These are phyloP conservation scores for Syrphus vitripennis DNA, from an alignment of 2,888 invertebrate species.

Conservation along the genomic window DNA sequence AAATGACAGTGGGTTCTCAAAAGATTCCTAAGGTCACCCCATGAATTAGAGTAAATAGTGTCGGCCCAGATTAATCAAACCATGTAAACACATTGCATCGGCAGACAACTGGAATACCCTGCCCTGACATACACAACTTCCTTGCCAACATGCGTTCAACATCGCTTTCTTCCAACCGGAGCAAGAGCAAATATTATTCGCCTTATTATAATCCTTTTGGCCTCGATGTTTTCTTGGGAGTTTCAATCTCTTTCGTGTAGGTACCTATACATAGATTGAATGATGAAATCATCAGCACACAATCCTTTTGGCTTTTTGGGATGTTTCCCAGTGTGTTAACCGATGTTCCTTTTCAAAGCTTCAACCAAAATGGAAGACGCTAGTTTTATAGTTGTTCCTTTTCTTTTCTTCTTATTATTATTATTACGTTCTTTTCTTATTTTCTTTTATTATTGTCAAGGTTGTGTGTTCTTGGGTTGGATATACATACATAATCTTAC, in stretches of 20 bases:
- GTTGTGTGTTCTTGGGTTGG: conserved; percentile 19
- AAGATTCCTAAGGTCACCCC: conserved; percentile 34
- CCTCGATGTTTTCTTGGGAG: conserved; percentile 43
- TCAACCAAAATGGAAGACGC: conserved; percentile 4
- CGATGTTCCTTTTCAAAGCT: conserved; percentile 32
- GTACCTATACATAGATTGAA: not conserved
- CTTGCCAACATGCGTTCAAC: conserved; percentile 66
- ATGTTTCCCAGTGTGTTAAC: conserved; percentile 52
- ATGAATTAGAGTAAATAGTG: conserved; percentile 34
- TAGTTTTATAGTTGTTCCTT: conserved; percentile 38
- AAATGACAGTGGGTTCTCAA: conserved; percentile 36
- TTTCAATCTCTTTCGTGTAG: conserved; percentile 36
- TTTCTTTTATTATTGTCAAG: not conserved
- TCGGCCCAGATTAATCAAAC: conserved; percentile 36
- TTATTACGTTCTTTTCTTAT: conserved; percentile 2
- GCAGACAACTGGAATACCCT: conserved; percentile 44
- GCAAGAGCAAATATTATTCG: conserved; percentile 58
- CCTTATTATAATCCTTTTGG: conserved; percentile 66
- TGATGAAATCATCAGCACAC: conserved; percentile 18
- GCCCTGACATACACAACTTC: conserved; percentile 46
- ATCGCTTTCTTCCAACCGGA: conserved; percentile 58
- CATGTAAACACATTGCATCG: conserved; percentile 49
- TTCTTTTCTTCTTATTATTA: conserved; percentile 55
- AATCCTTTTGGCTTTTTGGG: conserved; percentile 55
- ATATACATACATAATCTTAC: conserved; percentile 31